Percentiles rank a stretch among this genome's conserved stretches.
Conservation (phyloP, 2,797 vertebrate genomes). For the Graptemys geographica region DNA sequence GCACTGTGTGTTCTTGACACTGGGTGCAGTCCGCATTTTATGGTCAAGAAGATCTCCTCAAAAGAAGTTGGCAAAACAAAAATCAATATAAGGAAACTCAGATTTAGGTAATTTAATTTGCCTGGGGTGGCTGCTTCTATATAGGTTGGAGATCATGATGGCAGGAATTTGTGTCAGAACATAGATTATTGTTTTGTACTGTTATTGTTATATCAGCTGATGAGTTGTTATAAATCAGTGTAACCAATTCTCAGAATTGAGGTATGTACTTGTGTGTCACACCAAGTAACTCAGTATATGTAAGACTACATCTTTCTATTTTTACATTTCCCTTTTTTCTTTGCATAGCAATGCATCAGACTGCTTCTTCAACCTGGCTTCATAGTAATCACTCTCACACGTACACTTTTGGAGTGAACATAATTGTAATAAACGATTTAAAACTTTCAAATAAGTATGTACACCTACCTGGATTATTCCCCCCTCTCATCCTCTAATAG, state of each 20-base stretch:
- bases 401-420: not conserved
- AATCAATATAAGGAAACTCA: not conserved
- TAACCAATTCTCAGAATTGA: conserved; percentile 20
- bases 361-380: conserved; percentile 29
- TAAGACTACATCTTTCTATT: conserved; percentile 10
- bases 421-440: conserved; percentile 42
- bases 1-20: conserved; percentile 16
- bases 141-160: not conserved
- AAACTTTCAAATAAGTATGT: conserved; percentile 53
- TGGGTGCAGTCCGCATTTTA: conserved; percentile 16
- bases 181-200: not conserved
- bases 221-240: conserved; percentile 36
- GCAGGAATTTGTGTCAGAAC: conserved; percentile 16
- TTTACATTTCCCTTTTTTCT: conserved; percentile 19
- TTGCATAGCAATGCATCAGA: not conserved
- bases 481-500: conserved; percentile 78
- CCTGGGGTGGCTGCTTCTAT: conserved; percentile 11
- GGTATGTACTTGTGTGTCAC: not conserved
- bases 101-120: conserved; percentile 11
- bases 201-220: not conserved
- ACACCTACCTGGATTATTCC: conserved; percentile 79
- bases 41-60: conserved; percentile 19
- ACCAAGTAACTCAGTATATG: not conserved
- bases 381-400: conserved; percentile 9
- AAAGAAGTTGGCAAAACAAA: conserved; percentile 27